Conservation (phyloP, 2,888 invertebrate genomes). For the Amiota mariae region DNA sequence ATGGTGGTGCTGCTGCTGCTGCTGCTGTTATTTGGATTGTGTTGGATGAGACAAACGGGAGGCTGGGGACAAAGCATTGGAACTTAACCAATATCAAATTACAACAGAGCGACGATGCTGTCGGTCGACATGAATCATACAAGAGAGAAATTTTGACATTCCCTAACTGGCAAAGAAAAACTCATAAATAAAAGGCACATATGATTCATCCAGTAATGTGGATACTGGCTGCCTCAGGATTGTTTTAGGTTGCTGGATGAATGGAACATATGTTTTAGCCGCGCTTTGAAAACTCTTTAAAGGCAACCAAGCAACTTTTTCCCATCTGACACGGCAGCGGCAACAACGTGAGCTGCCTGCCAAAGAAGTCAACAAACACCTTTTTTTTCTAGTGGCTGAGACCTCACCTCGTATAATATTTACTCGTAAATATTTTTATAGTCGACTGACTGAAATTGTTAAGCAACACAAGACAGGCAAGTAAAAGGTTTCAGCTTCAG, state of each 20-base stretch:
- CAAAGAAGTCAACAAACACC: conserved; percentile 49
- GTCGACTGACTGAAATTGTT: conserved; percentile 38
- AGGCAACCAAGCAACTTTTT: background rate
- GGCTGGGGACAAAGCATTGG: background rate
- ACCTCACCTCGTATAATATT: conserved; percentile 45
- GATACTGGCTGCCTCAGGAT: background rate
- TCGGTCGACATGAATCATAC: conserved; percentile 59
- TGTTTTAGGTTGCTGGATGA: background rate
- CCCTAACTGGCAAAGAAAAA: conserved; percentile 44
- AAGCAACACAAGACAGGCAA: background rate
- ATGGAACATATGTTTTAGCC: conserved; percentile 16
- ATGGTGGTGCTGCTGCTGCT: too few relatives aligned
- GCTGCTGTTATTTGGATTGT: background rate
- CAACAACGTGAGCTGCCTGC: conserved; percentile 21
- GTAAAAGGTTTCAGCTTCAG: background rate
- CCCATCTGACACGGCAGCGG: background rate
- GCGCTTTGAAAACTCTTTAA: background rate
- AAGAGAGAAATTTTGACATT: conserved; percentile 56
- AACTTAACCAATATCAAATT: conserved; percentile 51
- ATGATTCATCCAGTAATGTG: conserved; percentile 38
- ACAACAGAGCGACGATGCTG: conserved; percentile 38
- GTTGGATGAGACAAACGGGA: background rate
- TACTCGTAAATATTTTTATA: conserved; percentile 69
- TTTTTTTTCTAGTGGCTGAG: conserved; percentile 44
- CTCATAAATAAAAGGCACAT: conserved; percentile 34